Conservation (phyloP, 2,797 vertebrate species). For the Cynopterus sphinx region DNA sequence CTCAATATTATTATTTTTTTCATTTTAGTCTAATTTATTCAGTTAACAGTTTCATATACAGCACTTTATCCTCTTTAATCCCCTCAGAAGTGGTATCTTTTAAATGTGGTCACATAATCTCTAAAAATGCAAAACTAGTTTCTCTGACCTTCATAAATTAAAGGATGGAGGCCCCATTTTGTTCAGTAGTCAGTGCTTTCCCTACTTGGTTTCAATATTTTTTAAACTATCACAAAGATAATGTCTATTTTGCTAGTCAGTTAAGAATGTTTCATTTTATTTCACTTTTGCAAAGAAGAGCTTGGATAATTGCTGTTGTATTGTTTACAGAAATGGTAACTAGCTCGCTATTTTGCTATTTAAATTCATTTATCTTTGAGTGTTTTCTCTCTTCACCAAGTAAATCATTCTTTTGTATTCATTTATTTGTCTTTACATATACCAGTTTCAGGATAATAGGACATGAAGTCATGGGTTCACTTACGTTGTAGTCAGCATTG, state of each 20-base stretch:
- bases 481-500: rapidly evolving
- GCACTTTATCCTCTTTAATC: conserved; percentile 17
- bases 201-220: background rate
- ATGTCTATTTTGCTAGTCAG: background rate
- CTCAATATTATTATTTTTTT: background rate
- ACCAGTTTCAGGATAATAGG: background rate
- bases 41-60: conserved; percentile 9
- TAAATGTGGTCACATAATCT: background rate
- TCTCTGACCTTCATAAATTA: background rate
- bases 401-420: background rate
- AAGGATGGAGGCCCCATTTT: background rate
- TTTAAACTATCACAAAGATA: background rate
- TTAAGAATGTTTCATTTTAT: background rate
- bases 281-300: background rate
- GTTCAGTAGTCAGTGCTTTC: background rate
- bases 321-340: background rate
- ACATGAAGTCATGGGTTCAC: background rate
- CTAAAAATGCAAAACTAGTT: background rate
- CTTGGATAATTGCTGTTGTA: background rate
- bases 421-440: background rate
- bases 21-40: conserved; percentile 21
- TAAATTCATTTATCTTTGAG: background rate
- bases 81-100: conserved; percentile 38
- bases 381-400: background rate
- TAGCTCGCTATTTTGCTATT: background rate